phyloP scores from a whole-genome alignment of 2,797 vertebrate species.

The Pipistrellus pipistrellus region DNA sequence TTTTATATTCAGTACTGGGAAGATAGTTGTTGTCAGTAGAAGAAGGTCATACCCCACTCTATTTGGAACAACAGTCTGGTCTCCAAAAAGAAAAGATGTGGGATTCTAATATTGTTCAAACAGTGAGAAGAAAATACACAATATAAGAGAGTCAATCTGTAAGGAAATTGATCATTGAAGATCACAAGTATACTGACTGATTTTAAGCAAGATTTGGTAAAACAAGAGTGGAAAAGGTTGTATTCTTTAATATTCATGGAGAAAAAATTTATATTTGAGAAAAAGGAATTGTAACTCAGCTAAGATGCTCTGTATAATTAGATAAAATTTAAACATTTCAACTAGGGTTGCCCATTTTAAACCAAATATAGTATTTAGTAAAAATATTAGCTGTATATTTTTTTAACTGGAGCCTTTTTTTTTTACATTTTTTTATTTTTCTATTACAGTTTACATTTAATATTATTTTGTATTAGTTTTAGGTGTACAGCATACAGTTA shows the following conservation, averaged over 20 bases:
- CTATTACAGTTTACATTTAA: background rate
- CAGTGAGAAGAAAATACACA: conserved; percentile 55
- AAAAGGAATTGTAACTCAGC: conserved; percentile 48
- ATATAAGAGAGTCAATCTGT: conserved; percentile 15
- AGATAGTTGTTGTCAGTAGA: conserved; percentile 61
- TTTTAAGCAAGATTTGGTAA: conserved; percentile 56
- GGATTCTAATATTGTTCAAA: conserved; percentile 75
- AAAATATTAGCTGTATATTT: background rate
- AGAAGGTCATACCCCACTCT: conserved; percentile 78
- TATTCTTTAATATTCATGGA: background rate
- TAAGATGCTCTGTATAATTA: background rate
- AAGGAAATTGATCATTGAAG: conserved; percentile 59
- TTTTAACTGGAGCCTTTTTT: background rate
- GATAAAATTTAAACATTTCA: conserved; percentile 41
- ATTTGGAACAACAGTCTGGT: conserved; percentile 72
- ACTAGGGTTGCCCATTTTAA: conserved; percentile 9
- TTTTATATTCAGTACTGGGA: conserved; percentile 77
- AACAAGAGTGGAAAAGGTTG: background rate
- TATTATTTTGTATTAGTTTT: background rate
- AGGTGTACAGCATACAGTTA: background rate
- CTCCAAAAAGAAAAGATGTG: conserved; percentile 72
- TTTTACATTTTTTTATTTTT: background rate
- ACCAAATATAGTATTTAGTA: background rate
- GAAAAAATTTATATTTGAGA: conserved; percentile 22
- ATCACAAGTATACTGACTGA: conserved; percentile 36